Base-by-base conservation (phyloP, 2,888 invertebrate species). In the Nomada fucata region DNA sequence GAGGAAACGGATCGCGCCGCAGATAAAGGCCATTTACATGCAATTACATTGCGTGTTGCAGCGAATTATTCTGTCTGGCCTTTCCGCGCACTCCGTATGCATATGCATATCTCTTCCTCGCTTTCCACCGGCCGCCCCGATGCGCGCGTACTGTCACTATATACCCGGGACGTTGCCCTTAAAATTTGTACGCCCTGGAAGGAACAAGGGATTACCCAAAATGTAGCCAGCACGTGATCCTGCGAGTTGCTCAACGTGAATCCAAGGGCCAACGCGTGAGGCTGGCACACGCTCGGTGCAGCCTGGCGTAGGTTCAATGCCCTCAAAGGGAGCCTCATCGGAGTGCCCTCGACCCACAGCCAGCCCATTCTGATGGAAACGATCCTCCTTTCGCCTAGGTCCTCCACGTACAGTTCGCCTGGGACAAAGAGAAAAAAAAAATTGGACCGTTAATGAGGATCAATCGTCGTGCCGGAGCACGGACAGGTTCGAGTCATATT, bases 331-430 rank as follows among this genome's bases (percentile, higher is more conserved):
- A 93, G 81, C 73, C 91, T 90, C 93, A 92, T 93, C 76, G 91
- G 90, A 20, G 93, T 93, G 72, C 92, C 92, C 84, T 93, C 93
- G 79, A 93, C 93, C 93, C 93, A 93, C 65, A 93, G 86, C 92
- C 92, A 93, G 53, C 93, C 93, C 93, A 93, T 93, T 76, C 93
- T 90, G 86, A 93, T 93, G 83, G 91, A 92, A 67, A 93, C 93
- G 83, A 90, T 91, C 83, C 92, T 90, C 67, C 92, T 91, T 85
- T 93, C 93, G 68, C 86, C 91, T 72, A 93, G 87, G 75, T 93
- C 91, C 88, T 93, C 93, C 70, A 93, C 93, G 89, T 93, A 93
- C 68, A 93, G 89, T 83, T 93, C 93, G 75, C 93, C 93, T 93
- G 91, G 23, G 82, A 82, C 63, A 63, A 71, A 78, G 59, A 67